These are phyloP conservation scores for Iguana delicatissima DNA, from an alignment of 2,797 vertebrate genomes.

Conservation along the genomic window DNA sequence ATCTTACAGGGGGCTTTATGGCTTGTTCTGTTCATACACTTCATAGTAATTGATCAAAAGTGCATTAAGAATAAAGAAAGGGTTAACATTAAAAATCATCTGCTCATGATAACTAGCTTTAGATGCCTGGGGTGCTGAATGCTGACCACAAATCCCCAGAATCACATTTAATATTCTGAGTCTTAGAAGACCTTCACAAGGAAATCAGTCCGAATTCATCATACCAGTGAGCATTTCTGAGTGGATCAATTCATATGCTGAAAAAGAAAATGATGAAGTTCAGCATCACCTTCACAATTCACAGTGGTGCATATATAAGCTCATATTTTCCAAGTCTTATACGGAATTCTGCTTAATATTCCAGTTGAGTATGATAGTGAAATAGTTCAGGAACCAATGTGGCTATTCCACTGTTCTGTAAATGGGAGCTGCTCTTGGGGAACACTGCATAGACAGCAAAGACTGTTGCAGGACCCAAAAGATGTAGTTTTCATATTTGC, in stretches of 20 bases:
- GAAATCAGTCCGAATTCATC: neutral
- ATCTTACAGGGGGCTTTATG: no score
- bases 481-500: neutral
- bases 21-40: no score
- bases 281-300: neutral
- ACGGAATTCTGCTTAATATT: neutral
- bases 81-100: no score
- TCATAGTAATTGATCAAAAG: no score
- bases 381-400: neutral
- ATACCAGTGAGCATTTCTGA: neutral
- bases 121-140: no score
- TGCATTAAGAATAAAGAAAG: no score
- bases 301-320: neutral
- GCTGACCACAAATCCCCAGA: no score
- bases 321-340: neutral
- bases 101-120: no score
- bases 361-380: neutral
- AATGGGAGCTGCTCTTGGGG: neutral
- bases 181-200: neutral
- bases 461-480: neutral
- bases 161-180: neutral
- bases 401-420: neutral
- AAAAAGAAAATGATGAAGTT: neutral
- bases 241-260: neutral
- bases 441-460: neutral